Base-by-base conservation (phyloP, 2,888 invertebrate genomes). In the Temnothorax ravouxi region DNA sequence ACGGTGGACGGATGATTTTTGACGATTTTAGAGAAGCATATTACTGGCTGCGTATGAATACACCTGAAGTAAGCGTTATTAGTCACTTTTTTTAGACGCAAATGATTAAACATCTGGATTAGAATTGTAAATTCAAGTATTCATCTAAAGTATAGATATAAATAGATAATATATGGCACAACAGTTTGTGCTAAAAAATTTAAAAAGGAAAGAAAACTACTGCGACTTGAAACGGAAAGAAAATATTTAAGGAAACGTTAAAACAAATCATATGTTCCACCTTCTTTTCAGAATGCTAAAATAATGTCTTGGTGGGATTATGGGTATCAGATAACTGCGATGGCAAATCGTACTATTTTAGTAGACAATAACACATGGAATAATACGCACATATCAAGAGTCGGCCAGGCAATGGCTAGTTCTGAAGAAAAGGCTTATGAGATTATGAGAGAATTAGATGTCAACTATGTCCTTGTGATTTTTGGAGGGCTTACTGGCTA, bases 291-390 rank as follows among this genome's bases (percentile, higher is more conserved):
- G 98, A 97, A 99, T 95, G 97, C 99, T 0, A 98, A 98, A 94
- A 97, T 99, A 83, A 99, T 99, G 99, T 99, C 99, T 0, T 99
- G 99, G 99, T 99, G 99, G 99, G 99, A 99, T 99, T 99, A 99
- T 95, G 99, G 99, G 0, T 99, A 99, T 95, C 98, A 98, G 95
- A 99, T 99, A 95, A 99, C 99, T 0, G 99, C 99, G 0, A 99
- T 99, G 99, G 99, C 99, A 21, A 99, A 99, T 95, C 96, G 99
- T 62, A 99, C 99, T 0, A 99, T 99, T 91, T 96, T 99, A 90
- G 99, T 99, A 77, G 99, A 99, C 95, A 99, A 99, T 95, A 99
- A 99, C 94, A 99, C 99, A 0, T 99, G 99, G 99, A 99, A 99
- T 95, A 99, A 99, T 95, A 99, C 99, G 18, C 99, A 99, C 95